These are phyloP conservation scores for Dendrolimus punctatus DNA, from an alignment of 1,140 invertebrate species.

Conservation along the genomic window DNA sequence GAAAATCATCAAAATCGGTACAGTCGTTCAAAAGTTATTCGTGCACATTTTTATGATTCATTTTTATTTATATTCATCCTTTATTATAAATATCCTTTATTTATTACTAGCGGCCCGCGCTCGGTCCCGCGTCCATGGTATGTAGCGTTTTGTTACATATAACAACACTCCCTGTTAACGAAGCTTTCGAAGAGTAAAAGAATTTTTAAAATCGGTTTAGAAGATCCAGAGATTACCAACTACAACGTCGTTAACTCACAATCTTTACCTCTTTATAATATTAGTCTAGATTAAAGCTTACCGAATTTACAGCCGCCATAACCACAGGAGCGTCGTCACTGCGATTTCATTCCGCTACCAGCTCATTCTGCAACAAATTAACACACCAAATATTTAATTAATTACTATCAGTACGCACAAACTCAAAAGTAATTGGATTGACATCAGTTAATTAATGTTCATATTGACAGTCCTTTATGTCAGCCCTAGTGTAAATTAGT, in stretches of 20 bases:
- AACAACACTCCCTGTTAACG: too few relatives aligned
- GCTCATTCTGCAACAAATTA: slow-evolving; percentile 54
- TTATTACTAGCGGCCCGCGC: too few relatives aligned
- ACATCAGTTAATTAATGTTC: slow-evolving; percentile 11
- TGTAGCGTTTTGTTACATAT: background rate
- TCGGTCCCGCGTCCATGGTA: slow-evolving; percentile 1
- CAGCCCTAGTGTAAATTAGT: slow-evolving; percentile 52
- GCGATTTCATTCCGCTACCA: slow-evolving; percentile 21
- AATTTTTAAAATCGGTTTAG: too few relatives aligned
- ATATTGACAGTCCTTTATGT: slow-evolving; percentile 25
- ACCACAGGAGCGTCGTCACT: slow-evolving; percentile 23
- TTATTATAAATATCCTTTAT: too few relatives aligned
- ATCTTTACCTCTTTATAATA: background rate
- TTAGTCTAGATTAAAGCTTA: slow-evolving; percentile 23
- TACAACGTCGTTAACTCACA: too few relatives aligned
- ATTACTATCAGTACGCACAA: background rate
- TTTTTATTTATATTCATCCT: too few relatives aligned
- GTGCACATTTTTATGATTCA: too few relatives aligned
- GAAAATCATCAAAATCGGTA: too few relatives aligned
- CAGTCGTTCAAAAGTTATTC: too few relatives aligned
- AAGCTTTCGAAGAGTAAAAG: too few relatives aligned
- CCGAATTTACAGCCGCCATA: slow-evolving; percentile 63
- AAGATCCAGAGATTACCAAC: too few relatives aligned
- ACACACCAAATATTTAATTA: background rate
- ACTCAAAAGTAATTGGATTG: too few relatives aligned